phyloP scores from a whole-genome alignment of 2,888 invertebrate species.

The Andrena minutula region DNA sequence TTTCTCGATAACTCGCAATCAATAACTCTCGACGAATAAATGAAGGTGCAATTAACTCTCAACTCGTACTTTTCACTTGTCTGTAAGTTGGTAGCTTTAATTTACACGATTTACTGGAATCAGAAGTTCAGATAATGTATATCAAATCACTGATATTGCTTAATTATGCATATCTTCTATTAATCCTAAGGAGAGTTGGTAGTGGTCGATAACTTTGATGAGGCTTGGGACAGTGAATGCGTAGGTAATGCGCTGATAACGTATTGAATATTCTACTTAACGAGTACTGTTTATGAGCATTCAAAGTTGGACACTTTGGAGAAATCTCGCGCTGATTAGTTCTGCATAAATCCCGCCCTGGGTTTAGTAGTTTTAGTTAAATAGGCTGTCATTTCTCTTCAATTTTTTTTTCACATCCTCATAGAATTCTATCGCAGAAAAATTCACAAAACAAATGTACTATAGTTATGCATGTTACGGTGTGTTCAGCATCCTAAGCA shows the following conservation, averaged over 20 bases:
- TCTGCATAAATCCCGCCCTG: conserved; percentile 10
- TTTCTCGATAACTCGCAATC: background rate
- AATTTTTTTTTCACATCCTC: too few relatives aligned
- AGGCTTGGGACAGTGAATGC: conserved; percentile 7
- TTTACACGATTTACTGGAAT: background rate
- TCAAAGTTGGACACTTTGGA: conserved; percentile 24
- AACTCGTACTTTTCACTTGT: background rate
- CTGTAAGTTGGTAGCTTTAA: background rate
- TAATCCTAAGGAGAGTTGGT: background rate
- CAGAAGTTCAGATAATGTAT: background rate
- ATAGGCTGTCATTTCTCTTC: background rate
- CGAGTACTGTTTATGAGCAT: conserved; percentile 14
- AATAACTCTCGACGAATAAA: background rate
- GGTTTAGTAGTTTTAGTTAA: background rate
- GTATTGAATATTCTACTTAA: conserved; percentile 13
- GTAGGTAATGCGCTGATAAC: conserved; percentile 1
- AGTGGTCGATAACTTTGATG: background rate
- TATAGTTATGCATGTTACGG: too few relatives aligned
- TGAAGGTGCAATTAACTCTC: background rate
- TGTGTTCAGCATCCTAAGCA: too few relatives aligned
- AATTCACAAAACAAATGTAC: too few relatives aligned
- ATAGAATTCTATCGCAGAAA: too few relatives aligned
- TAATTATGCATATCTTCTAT: background rate
- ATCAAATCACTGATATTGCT: background rate
- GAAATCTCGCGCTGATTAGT: background rate